Base-by-base conservation (phyloP, 2,888 invertebrate genomes). In the Drosophila infuscata region DNA sequence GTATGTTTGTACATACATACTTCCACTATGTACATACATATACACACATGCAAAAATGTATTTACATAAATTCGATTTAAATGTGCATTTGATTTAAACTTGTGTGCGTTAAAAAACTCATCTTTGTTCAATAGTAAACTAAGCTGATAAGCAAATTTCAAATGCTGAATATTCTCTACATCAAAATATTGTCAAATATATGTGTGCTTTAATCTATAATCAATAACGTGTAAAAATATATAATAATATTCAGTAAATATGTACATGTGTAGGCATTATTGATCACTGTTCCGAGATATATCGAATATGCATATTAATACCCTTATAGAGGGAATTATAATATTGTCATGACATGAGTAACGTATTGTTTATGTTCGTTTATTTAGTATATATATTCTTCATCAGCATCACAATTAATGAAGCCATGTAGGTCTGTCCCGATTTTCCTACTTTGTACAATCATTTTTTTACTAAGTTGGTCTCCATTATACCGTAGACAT, bases 81-180 rank as follows among this genome's bases (percentile, higher is more conserved):
- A 33, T 17, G 7, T 46, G 2, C 25, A 56, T 35, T 38, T 53
- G 32, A 53, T 38, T 53, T 58, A 12, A 53, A 20, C 12, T 58
- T 38, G 35, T 58, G 29, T n/a, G 9, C 7, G 20, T 46, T 35
- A 1, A 29, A 1, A 1, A 36, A 52, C 36, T 52, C 43, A n/a
- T 35, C n/a, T 8, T 15, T 32, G 7, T 51, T 36, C n/a, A 52
- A 43, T 57, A 38, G 7, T 3, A 52, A 38, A 25, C 8, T 12
- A 12, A 53, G 15, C 53, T 59, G 69, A 69, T 69, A 57, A 36
- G 41, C 12, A 33, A 25, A 29, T 38, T 15, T 29, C 2, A 12
- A 11, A 17, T 32, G 9, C 7, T 51, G 15, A 0, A n/a, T n/a
- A 3, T 11, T 1, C 32, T n/a, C 17, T 33, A 32, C 8, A 11